Percentiles rank a stretch among this genome's conserved stretches.
phyloP scores from a whole-genome alignment of 2,888 invertebrate species.

The Dromius quadrimaculatus region DNA sequence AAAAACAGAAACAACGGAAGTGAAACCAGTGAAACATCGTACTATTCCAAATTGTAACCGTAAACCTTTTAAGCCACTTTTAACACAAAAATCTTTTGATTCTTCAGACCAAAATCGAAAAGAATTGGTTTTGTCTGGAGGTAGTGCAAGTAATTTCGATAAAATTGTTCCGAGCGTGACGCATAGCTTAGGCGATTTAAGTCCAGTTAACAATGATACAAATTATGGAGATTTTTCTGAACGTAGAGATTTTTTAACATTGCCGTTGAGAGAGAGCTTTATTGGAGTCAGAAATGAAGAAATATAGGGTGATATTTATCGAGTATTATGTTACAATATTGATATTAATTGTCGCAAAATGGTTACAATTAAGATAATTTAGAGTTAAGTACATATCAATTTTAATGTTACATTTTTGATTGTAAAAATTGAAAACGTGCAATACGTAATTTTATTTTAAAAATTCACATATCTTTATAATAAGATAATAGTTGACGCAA shows the following conservation, averaged over 20 bases:
- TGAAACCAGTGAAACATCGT: slow-evolving; percentile 32
- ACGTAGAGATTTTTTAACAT: slow-evolving; percentile 46
- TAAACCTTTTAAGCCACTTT: slow-evolving; percentile 39
- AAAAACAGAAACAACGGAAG: slow-evolving; percentile 7
- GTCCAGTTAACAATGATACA: slow-evolving; percentile 38
- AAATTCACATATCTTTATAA: slow-evolving; percentile 30
- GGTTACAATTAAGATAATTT: background rate
- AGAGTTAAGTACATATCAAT: slow-evolving; percentile 17
- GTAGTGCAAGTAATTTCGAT: slow-evolving; percentile 45
- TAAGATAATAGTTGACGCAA: slow-evolving; percentile 32
- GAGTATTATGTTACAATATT: slow-evolving; percentile 39
- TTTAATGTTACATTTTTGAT: slow-evolving; percentile 18
- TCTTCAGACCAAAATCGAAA: slow-evolving; percentile 36
- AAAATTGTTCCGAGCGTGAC: slow-evolving; percentile 46
- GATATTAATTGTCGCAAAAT: slow-evolving; percentile 2
- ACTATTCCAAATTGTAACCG: slow-evolving; percentile 27
- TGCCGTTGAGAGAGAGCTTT: slow-evolving; percentile 46
- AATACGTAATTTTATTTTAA: slow-evolving; percentile 30
- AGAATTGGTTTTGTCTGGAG: slow-evolving; percentile 22
- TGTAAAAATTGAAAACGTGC: slow-evolving; percentile 7
- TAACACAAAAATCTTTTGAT: slow-evolving; percentile 50
- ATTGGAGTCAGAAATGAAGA: slow-evolving; percentile 51
- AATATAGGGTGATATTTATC: slow-evolving; percentile 35
- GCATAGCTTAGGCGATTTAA: slow-evolving; percentile 48
- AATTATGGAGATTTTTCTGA: slow-evolving; percentile 45